A percentile compares a stretch with the other conserved stretches of the same genome.
Conservation (phyloP, 23 tunicate genomes). For the Styela clava region DNA sequence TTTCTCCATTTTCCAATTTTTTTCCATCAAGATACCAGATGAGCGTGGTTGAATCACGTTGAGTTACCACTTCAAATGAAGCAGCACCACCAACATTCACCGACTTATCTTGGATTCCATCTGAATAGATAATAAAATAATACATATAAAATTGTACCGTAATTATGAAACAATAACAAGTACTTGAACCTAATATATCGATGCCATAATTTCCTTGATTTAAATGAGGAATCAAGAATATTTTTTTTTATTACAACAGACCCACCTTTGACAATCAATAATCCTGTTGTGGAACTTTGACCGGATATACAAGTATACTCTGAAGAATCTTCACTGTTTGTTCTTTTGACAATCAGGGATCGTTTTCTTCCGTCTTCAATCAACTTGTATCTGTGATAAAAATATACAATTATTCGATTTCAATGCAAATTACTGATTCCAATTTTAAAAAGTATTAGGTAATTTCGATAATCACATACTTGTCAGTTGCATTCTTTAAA, state of each 20-base stretch:
- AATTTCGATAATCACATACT: not conserved
- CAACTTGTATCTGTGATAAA: conserved; percentile 38
- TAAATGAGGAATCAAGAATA: no score
- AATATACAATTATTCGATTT: no score
- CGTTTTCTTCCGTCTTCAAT: conserved; percentile 42
- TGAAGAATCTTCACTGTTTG: conserved; percentile 42
- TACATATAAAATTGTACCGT: not conserved
- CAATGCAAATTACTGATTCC: no score
- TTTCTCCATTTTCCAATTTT: conserved; percentile 9
- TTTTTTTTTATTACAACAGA: no score
- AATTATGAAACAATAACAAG: not conserved
- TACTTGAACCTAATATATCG: not conserved
- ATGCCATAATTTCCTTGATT: no score
- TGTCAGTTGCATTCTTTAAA: conserved; percentile 4
- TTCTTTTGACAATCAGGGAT: conserved; percentile 45
- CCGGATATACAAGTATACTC: conserved; percentile 53
- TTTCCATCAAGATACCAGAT: conserved; percentile 43
- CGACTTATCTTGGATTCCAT: conserved; percentile 51
- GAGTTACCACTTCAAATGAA: conserved; percentile 40
- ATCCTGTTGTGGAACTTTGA: conserved; percentile 15
- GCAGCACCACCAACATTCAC: conserved; percentile 47
- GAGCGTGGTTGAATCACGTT: conserved; percentile 40
- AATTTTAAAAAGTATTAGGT: not conserved
- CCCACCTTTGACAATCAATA: conserved; percentile 33
- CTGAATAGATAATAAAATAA: conserved; percentile 11